Evolutionary conservation across 2,888 invertebrate genomes (phyloP).

Genomic region (Geotrupes spiniger): DNA sequence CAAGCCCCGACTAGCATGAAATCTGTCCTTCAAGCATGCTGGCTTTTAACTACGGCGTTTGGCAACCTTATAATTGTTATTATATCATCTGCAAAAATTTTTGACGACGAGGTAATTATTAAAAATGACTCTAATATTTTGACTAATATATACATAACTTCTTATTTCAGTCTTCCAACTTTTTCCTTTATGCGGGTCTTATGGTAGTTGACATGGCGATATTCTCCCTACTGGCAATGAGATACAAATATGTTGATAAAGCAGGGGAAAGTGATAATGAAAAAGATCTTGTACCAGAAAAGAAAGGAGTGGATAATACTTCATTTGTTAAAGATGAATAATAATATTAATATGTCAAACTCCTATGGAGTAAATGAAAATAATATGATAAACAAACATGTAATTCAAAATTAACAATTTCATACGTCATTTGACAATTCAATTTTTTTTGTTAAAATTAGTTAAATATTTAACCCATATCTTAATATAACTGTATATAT

Average conservation of each 20-base stretch:
- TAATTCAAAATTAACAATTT: too few species aligned
- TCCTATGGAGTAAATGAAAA: constrained; percentile 8
- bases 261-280: constrained; percentile 43
- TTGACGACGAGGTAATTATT: constrained; percentile 67
- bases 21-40: constrained; percentile 86
- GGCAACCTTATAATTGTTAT: constrained; percentile 92
- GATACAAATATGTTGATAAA: constrained; percentile 68
- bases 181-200: constrained; percentile 81
- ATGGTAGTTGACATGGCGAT: constrained; percentile 82
- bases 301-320: constrained; percentile 25
- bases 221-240: constrained; percentile 75
- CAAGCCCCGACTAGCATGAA: constrained; percentile 94
- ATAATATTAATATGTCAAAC: not conserved
- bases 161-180: constrained; percentile 74
- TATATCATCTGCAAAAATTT: constrained; percentile 74
- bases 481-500: too few species aligned
- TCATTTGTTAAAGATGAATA: constrained; percentile 13
- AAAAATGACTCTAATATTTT: not conserved
- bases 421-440: too few species aligned
- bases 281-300: constrained; percentile 11
- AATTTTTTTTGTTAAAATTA: too few species aligned
- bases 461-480: too few species aligned
- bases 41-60: constrained; percentile 89
- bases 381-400: too few species aligned
- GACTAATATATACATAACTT: not conserved